A percentile compares a stretch with the other conserved stretches of the same genome.
Conservation (phyloP, 2,113 vertebrate genomes). For the Corynorhinus townsendii region DNA sequence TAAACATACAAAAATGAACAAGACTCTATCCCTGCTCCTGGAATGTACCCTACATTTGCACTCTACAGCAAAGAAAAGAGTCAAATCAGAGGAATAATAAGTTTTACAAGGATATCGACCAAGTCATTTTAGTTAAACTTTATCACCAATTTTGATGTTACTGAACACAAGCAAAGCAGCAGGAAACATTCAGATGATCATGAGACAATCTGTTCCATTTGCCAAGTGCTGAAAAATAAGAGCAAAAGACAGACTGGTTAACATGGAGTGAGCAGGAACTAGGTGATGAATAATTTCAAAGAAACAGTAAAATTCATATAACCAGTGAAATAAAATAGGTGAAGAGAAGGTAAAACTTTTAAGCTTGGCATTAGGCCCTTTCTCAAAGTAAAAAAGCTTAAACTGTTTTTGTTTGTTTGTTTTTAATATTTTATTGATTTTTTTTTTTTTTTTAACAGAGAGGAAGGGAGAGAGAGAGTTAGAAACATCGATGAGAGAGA, state of each 20-base stretch:
- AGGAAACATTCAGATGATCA: neutral
- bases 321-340: neutral
- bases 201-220: neutral
- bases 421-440: too few species aligned
- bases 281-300: neutral
- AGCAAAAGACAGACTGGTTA: neutral
- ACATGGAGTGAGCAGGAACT: neutral
- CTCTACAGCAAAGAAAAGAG: neutral
- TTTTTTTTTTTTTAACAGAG: too few species aligned
- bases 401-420: too few species aligned
- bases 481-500: too few species aligned
- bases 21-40: neutral
- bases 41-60: neutral
- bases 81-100: neutral
- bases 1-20: neutral
- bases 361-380: neutral
- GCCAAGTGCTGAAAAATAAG: neutral
- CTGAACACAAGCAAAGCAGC: neutral
- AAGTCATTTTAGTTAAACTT: neutral
- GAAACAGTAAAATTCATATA: neutral
- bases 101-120: neutral
- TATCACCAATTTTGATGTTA: neutral
- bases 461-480: too few species aligned
- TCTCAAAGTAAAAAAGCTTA: neutral
- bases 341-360: slow-evolving; percentile 1